A percentile compares a stretch with the other conserved stretches of the same genome.
phyloP scores from a whole-genome alignment of 2,113 vertebrate genomes.

The Chaetura pelagica region DNA sequence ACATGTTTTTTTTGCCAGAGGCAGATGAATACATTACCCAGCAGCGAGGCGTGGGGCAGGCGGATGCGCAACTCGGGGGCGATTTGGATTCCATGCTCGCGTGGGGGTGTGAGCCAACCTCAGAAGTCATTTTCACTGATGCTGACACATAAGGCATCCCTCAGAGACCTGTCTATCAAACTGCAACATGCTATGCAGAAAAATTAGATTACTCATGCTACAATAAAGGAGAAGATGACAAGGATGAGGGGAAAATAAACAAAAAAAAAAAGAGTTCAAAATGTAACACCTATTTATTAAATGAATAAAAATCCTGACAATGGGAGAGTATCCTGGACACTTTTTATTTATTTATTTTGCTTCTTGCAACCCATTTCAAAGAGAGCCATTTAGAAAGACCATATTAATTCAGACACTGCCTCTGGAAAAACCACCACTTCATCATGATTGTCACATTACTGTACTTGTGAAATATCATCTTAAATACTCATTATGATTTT shows the following conservation, averaged over 20 bases:
- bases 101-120: conserved; percentile 70
- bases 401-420: conserved; percentile 32
- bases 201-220: conserved; percentile 76
- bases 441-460: conserved; percentile 24
- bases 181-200: conserved; percentile 67
- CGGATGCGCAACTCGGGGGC: conserved; percentile 48
- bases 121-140: conserved; percentile 75
- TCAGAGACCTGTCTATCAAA: conserved; percentile 77
- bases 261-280: conserved; percentile 18
- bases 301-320: conserved; percentile 21
- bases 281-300: conserved; percentile 45
- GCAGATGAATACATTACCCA: conserved; percentile 80
- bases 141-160: conserved; percentile 71
- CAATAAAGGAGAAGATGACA: conserved; percentile 44
- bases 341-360: neutral
- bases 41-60: conserved; percentile 60
- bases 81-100: conserved; percentile 73
- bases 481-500: conserved; percentile 13
- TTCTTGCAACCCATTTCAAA: neutral
- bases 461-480: conserved; percentile 29
- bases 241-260: conserved; percentile 8
- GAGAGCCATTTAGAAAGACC: neutral
- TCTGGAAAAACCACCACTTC: conserved; percentile 22
- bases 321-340: neutral
- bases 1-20: conserved; percentile 70